Evolutionary conservation across 2,888 invertebrate genomes (phyloP), one percentile per base, ranked within the genome.

Genomic region (Lepidocyrtoides sp.): DNA sequence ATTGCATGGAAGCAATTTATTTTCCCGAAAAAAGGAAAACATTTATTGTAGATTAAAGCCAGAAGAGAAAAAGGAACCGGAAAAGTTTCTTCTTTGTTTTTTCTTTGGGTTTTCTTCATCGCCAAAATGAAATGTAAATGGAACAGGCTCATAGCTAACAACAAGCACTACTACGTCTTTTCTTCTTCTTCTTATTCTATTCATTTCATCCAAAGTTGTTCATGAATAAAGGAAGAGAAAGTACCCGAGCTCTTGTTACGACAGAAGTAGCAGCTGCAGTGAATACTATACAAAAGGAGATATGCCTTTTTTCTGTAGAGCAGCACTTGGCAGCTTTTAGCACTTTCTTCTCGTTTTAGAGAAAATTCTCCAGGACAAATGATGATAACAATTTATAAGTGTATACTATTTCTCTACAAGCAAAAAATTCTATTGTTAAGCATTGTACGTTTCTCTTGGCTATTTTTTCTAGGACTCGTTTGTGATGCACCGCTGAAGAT

Each of bases 1-100:
- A 83, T 26, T 63, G 83, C 66, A 44, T 41, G 72, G 7, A 41
- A 41, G 20, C 1, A 17, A 12, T 75, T 75, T 26, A 23, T 44
- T 75, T 75, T n/a, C 26, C 36, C 1, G 41, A 63, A 48, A 41
- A 26, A 54, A 44, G 60, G 60, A 57, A 54, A 75, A 48, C 41
- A 77, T 86, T 54, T 75, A 77, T 86, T 86, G 57, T 63, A 44
- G 63, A 85, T 85, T 85, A 75, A 75, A 75, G 48, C 4, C 26
- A 26, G 23, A 44, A 75, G 7, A 48, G 48, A 48, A 17, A 14
- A 23, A 75, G 44, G 10, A 75, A 10, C 23, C 26, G 48, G 44
- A 32, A 75, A 75, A 69, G 69, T 69, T 69, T 69, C 29, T 29
- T 8, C 41, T 63, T 63, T n/a, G 4, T 36, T 66, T 32, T 63